A percentile compares a stretch with the other conserved stretches of the same genome.
Evolutionary conservation across 37 sponge, comb jelly and placozoan species (phyloP).

Genomic region (Oscarella lobularis): DNA sequence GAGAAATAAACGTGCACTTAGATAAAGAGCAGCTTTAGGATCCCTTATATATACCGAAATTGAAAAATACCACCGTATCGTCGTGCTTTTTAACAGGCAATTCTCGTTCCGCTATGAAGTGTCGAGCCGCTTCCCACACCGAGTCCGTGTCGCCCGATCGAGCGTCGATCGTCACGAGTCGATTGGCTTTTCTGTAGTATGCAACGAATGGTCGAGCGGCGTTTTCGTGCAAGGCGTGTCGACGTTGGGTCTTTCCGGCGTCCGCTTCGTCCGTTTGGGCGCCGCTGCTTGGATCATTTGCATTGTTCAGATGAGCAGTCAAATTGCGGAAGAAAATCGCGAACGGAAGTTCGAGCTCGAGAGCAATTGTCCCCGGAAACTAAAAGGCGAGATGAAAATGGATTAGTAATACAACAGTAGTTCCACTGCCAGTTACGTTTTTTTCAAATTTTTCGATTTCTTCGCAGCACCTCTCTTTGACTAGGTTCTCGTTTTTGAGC

Average conservation of each 20-base stretch:
- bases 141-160: conserved; percentile 44
- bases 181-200: conserved; percentile 27
- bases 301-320: conserved; percentile 1
- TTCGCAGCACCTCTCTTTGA: conserved; percentile 19
- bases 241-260: conserved; percentile 37
- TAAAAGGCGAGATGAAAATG: not conserved
- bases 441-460: conserved; percentile 36
- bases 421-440: conserved; percentile 19
- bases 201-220: conserved; percentile 31
- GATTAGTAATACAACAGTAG: not conserved
- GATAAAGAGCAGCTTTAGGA: too few relatives aligned
- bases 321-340: conserved; percentile 39
- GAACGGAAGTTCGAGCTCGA: conserved; percentile 34
- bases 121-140: conserved; percentile 40
- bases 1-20: too few relatives aligned
- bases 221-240: conserved; percentile 39
- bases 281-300: conserved; percentile 29
- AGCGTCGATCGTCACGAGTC: conserved; percentile 56
- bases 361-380: conserved; percentile 23
- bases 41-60: not conserved
- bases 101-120: conserved; percentile 10
- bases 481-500: conserved; percentile 25
- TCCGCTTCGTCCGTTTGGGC: conserved; percentile 63
- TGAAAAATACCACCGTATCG: conserved; percentile 12
- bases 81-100: not conserved